Evolutionary conservation across 1,140 invertebrate species (phyloP), one percentile per base, ranked within the genome.

Genomic region (Phortica variegata): DNA sequence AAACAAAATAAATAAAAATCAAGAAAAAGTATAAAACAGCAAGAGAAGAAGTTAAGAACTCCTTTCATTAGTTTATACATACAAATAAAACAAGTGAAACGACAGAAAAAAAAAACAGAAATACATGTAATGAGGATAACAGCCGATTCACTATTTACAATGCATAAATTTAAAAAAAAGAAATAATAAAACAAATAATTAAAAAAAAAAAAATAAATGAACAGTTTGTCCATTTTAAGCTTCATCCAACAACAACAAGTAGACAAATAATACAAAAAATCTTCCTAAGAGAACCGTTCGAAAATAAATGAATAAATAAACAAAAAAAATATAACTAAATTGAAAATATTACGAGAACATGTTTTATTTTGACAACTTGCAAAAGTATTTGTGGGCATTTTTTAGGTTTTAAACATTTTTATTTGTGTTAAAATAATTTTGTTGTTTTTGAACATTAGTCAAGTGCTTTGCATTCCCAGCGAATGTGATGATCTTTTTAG

Each of bases 171-270:
- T 43, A 45, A 43, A 46, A 58, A 59, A 52, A 53, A 59, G 19
- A 34, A 49, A 36, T 20, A 31, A 40, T 21, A 54, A 40, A 49
- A 34, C 41, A 45, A 13, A 18, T 47, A 45, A 43, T 16, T 13
- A 26, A n/a, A 52, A 17, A 26, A 21, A 37, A 54, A 39, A 26
- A 43, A 46, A 44, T 12, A 46, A 54, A 21, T 45, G 36, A 44
- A 55, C 31, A 19, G 29, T 62, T 65, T 65, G 61, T 65, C 61
- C 58, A 65, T 65, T 61, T 60, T 56, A 58, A 61, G 61, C 58
- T 65, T 60, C 61, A 65, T 58, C 49, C 44, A 52, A 49, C 44
- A 38, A 47, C 23, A 44, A 43, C 38, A 37, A 48, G 48, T 45
- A 33, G 21, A 45, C 48, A 42, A 40, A 37, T 52, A 47, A 21